These are phyloP conservation scores for Apodemus agrarius DNA, from an alignment of 2,797 vertebrate genomes.

Conservation along the genomic window DNA sequence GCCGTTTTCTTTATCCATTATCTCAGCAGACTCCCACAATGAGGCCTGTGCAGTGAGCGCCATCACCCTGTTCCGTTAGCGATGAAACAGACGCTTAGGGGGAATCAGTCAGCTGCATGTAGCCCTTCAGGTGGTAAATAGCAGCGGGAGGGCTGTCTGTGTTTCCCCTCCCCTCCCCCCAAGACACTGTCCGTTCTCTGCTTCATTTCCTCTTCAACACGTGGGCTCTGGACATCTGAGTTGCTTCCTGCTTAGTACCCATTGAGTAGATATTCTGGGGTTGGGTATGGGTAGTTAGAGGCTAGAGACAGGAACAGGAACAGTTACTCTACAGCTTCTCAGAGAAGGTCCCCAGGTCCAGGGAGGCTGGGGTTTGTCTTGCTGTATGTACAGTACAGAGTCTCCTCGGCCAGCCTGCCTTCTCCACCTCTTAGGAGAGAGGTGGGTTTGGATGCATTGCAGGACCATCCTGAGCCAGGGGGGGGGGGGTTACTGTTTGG, in stretches of 20 bases:
- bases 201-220: not conserved
- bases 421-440: not conserved
- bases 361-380: not conserved
- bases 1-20: too few species aligned
- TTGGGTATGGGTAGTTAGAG: not conserved
- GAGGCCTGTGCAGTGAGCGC: not conserved
- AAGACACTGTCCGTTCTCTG: not conserved
- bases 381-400: not conserved
- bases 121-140: not conserved
- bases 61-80: not conserved
- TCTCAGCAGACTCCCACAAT: not conserved
- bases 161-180: too few species aligned
- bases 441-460: not conserved
- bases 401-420: not conserved
- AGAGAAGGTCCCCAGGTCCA: not conserved
- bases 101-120: not conserved
- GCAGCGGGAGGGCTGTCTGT: not conserved
- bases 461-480: not conserved
- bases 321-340: not conserved
- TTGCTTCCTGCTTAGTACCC: not conserved
- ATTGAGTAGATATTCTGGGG: not conserved
- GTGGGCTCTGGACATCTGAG: not conserved
- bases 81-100: not conserved
- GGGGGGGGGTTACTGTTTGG: not conserved
- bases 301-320: not conserved